Percentiles rank a stretch among this genome's conserved stretches.
These are phyloP conservation scores for Lasioglossum zephyrum DNA, from an alignment of 2,888 invertebrate genomes.

Conservation along the genomic window DNA sequence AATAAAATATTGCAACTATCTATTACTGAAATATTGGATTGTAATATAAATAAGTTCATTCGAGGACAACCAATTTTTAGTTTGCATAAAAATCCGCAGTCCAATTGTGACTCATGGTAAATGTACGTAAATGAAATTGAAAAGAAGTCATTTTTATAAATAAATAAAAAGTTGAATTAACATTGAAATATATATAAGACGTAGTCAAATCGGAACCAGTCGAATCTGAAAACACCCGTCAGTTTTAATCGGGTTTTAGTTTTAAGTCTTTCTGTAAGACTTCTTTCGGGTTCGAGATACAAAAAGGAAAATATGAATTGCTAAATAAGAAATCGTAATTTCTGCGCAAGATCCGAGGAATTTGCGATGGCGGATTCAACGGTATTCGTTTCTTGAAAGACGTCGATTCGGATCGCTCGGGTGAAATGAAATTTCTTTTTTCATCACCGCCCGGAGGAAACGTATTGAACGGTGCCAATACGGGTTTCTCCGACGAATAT, in stretches of 20 bases:
- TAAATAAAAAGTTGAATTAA: too few relatives aligned
- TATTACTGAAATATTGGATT: neutral
- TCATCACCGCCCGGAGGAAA: neutral
- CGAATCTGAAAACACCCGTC: neutral
- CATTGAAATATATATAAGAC: neutral
- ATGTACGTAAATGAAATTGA: too few relatives aligned
- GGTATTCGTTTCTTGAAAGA: neutral
- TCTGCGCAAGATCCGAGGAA: neutral
- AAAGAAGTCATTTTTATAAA: too few relatives aligned
- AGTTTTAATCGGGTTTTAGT: neutral
- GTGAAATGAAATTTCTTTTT: conserved; percentile 11
- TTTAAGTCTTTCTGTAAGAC: too few relatives aligned
- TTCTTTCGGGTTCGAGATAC: neutral
- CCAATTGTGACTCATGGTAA: too few relatives aligned
- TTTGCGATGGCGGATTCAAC: neutral
- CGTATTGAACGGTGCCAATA: conserved; percentile 19
- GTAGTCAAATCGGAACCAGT: neutral
- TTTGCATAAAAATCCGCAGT: neutral
- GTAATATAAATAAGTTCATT: neutral
- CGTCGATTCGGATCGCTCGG: neutral
- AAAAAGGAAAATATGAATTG: neutral
- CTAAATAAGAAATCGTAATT: neutral
- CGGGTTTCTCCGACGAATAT: neutral
- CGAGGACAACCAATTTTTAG: neutral
- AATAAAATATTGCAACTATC: too few relatives aligned